Evolutionary conservation across 2,797 vertebrate species (phyloP).

Genomic region (Myotis findleyi): DNA sequence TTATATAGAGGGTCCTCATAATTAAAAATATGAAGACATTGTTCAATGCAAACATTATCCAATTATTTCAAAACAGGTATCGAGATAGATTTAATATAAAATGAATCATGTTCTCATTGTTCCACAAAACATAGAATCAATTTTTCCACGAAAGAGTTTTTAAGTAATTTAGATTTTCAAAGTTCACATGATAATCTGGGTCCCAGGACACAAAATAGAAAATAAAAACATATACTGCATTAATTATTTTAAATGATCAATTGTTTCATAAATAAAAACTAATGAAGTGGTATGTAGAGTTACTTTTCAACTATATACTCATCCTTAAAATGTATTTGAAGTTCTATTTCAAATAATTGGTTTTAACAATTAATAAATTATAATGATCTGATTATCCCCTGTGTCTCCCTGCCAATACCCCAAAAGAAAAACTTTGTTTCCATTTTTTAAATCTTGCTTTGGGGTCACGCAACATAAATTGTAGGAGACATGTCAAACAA

Average conservation of each 20-base stretch:
- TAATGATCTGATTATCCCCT: not conserved
- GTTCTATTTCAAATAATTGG: conserved; percentile 33
- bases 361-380: conserved; percentile 7
- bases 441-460: not conserved
- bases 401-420: not conserved
- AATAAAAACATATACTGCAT: not conserved
- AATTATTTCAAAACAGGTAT: conserved; percentile 43
- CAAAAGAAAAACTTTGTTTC: not conserved
- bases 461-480: conserved; percentile 30
- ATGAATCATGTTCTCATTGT: conserved; percentile 20
- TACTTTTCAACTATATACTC: conserved; percentile 27
- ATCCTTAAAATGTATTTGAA: conserved; percentile 40
- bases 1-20: not conserved
- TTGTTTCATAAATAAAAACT: conserved; percentile 43
- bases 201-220: conserved; percentile 53
- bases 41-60: conserved; percentile 39
- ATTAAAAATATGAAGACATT: not conserved
- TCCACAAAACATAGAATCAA: conserved; percentile 33
- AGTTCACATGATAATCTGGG: conserved; percentile 8
- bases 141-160: not conserved
- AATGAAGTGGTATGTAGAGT: not conserved
- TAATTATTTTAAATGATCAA: not conserved
- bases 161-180: conserved; percentile 37
- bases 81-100: conserved; percentile 51
- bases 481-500: conserved; percentile 63